Percentiles rank a stretch among this genome's conserved stretches.
These are phyloP conservation scores for Lagodon rhomboides DNA, from an alignment of 2,797 vertebrate genomes.

Conservation along the genomic window DNA sequence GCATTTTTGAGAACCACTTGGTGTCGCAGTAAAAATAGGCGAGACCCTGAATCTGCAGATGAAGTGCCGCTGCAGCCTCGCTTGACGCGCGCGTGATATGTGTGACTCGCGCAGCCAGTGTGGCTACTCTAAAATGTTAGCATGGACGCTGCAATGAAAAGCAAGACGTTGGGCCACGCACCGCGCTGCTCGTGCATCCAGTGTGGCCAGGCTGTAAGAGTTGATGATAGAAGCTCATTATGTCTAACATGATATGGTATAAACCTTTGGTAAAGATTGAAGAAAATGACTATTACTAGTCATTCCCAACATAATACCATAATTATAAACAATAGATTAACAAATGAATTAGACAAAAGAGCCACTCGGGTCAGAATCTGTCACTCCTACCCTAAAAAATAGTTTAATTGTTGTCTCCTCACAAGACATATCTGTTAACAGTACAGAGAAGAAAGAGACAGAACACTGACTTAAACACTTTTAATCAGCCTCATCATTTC, in stretches of 20 bases:
- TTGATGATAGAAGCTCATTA: background rate
- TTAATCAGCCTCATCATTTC: constrained; percentile 24
- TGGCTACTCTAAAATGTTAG: too few species aligned
- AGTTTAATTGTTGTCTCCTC: background rate
- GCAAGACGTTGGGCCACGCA: too few species aligned
- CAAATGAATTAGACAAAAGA: background rate
- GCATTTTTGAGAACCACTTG: too few species aligned
- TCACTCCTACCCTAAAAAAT: background rate
- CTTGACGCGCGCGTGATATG: too few species aligned
- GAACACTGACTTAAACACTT: background rate
- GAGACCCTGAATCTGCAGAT: too few species aligned
- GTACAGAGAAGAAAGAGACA: background rate
- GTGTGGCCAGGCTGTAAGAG: background rate
- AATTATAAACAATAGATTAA: background rate
- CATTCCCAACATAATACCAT: background rate
- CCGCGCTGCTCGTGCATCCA: too few species aligned
- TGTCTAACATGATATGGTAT: background rate
- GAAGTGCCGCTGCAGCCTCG: too few species aligned
- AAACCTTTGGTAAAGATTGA: background rate
- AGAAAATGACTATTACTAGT: background rate
- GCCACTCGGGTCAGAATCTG: too few species aligned
- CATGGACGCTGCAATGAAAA: too few species aligned
- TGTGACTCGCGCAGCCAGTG: too few species aligned
- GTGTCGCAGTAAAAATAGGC: too few species aligned
- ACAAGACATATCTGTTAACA: background rate